Evolutionary conservation across 2,113 vertebrate species (phyloP), one percentile per base, ranked within the genome.

Genomic region (Otocyon megalotis): DNA sequence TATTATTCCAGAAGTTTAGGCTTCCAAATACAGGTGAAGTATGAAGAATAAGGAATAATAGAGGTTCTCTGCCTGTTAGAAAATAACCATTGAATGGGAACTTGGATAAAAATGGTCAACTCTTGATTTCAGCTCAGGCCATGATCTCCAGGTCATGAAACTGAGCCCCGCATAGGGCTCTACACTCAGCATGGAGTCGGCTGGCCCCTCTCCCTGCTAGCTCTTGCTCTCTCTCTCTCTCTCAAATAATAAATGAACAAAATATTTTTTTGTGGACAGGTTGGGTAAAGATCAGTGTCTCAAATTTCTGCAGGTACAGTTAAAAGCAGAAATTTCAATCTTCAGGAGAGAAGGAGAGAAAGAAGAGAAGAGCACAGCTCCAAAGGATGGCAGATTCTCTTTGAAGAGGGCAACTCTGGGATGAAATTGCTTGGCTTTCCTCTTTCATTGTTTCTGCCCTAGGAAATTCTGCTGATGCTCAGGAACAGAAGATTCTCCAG

Each of bases 361-460:
- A 90, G 63, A 88, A 65, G 24, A 96, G n/a, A 37, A 97, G 1
- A 9, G 65, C 77, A 98, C 90, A 98, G 88, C 88, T 93, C 91
- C 74, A 95, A 97, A 97, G 93, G 35, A 94, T 30, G 96, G 94
- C 54, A 97, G 72, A 88, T 56, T 84, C 94, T 92, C 83, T 97
- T 96, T 97, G 90, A 98, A 98, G 96, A 96, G 50, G 86, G 85
- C 28, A 28, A 69, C 93, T 96, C 79, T 53, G 76, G 53, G 76
- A 97, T 81, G 94, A 63, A 90, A 93, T 82, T 53, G 88, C 56
- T 0, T 0, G 95, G 86, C 35, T 96, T 53, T 80, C 90, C 50
- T 97, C 96, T 95, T 96, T 95, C 94, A 90, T 60, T 93, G 76
- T 50, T 60, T 83, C 53, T 96, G 24, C 85, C 94, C 13, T 26